Evolutionary conservation across 2,888 invertebrate genomes (phyloP).

Genomic region (Amiota communis): DNA sequence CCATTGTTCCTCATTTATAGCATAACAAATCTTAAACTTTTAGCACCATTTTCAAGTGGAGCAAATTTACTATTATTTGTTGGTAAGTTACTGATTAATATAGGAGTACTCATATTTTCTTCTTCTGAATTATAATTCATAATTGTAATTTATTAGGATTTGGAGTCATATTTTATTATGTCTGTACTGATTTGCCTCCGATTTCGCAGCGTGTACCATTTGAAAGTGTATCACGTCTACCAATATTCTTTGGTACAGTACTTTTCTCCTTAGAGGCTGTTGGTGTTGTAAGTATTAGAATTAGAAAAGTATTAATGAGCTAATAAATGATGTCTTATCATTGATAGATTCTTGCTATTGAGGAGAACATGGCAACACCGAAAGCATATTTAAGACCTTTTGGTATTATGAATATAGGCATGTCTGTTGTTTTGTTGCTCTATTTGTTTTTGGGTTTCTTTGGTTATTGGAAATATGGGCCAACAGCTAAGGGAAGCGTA

Average conservation of each 20-base stretch:
- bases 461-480: conserved; percentile 93
- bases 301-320: not conserved
- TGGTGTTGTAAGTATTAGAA: conserved; percentile 80
- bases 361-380: conserved; percentile 96
- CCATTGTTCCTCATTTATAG: conserved; percentile 83
- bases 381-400: conserved; percentile 90
- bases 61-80: conserved; percentile 89
- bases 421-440: conserved; percentile 87
- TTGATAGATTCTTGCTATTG: conserved; percentile 90
- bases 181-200: conserved; percentile 80
- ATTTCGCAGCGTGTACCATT: conserved; percentile 72
- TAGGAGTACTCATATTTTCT: not conserved
- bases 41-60: conserved; percentile 93
- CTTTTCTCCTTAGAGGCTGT: conserved; percentile 93
- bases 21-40: conserved; percentile 84
- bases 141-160: conserved; percentile 73
- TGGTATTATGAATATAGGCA: conserved; percentile 92
- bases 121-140: not conserved
- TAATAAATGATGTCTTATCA: not conserved
- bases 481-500: conserved; percentile 82
- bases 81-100: conserved; percentile 69
- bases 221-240: conserved; percentile 77
- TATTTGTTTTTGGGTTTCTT: conserved; percentile 93
- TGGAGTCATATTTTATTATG: conserved; percentile 87
- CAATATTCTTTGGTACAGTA: conserved; percentile 93